Conservation (phyloP, 2,797 vertebrate species). For the Manis javanica region DNA sequence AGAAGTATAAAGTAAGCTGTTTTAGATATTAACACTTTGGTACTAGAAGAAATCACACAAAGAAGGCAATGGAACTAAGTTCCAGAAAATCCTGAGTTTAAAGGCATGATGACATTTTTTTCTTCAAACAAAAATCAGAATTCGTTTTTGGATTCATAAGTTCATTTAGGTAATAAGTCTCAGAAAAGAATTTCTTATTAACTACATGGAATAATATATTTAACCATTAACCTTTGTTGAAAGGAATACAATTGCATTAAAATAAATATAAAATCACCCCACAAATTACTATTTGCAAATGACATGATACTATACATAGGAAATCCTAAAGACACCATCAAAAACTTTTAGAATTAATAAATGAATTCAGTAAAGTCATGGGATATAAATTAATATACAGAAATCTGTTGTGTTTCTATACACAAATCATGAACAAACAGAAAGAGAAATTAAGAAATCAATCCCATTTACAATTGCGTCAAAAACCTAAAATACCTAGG, state of each 20-base stretch:
- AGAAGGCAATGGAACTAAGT: not conserved
- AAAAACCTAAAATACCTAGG: too few relatives aligned
- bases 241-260: not conserved
- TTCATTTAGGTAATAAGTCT: not conserved
- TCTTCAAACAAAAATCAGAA: not conserved
- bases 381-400: too few relatives aligned
- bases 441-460: too few relatives aligned
- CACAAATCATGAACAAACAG: too few relatives aligned
- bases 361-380: too few relatives aligned
- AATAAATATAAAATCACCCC: not conserved
- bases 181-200: not conserved
- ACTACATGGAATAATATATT: not conserved
- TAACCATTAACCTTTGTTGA: not conserved
- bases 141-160: not conserved
- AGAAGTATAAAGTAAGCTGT: not conserved
- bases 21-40: not conserved
- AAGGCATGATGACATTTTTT: not conserved
- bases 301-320: too few relatives aligned
- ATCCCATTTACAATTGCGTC: too few relatives aligned
- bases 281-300: not conserved
- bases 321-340: too few relatives aligned
- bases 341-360: too few relatives aligned
- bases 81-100: not conserved
- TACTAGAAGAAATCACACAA: not conserved
- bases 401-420: too few relatives aligned